Evolutionary conservation across 2,888 invertebrate species (phyloP).

Genomic region (Gnatocerus cornutus): DNA sequence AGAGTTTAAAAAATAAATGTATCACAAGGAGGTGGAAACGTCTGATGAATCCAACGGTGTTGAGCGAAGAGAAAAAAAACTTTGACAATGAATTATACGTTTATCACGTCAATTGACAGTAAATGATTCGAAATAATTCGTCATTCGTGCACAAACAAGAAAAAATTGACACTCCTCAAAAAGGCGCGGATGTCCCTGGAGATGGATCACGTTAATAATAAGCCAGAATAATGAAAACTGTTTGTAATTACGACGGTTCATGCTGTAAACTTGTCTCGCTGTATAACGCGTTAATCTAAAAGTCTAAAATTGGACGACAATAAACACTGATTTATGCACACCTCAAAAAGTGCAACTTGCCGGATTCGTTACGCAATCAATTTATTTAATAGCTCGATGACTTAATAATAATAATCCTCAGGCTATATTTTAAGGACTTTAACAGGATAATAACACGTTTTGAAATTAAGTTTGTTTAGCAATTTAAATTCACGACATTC

Average conservation of each 20-base stretch:
- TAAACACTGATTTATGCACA: conserved; percentile 37
- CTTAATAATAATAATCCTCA: conserved; percentile 44
- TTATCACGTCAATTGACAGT: conserved; percentile 14
- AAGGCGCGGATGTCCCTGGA: conserved; percentile 3
- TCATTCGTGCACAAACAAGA: conserved; percentile 8
- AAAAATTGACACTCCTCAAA: conserved; percentile 16
- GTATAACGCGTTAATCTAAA: conserved; percentile 11
- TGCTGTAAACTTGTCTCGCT: too few relatives aligned
- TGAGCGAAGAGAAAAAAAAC: background rate
- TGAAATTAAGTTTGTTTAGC: conserved; percentile 35
- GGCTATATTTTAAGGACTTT: conserved; percentile 41
- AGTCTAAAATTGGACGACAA: conserved; percentile 12
- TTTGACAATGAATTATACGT: conserved; percentile 12
- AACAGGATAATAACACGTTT: conserved; percentile 39
- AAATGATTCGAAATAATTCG: conserved; percentile 27
- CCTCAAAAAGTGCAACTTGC: conserved; percentile 25
- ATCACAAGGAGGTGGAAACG: background rate
- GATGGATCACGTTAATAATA: conserved; percentile 7
- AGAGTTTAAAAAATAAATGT: conserved; percentile 8
- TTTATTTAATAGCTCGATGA: conserved; percentile 45
- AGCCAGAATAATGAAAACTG: conserved; percentile 28
- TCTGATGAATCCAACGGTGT: conserved; percentile 16
- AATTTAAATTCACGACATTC: conserved; percentile 37
- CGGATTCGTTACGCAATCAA: conserved; percentile 42
- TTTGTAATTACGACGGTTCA: conserved; percentile 33